These are phyloP conservation scores for Teleogryllus oceanicus DNA, from an alignment of 2,888 invertebrate species.

Conservation along the genomic window DNA sequence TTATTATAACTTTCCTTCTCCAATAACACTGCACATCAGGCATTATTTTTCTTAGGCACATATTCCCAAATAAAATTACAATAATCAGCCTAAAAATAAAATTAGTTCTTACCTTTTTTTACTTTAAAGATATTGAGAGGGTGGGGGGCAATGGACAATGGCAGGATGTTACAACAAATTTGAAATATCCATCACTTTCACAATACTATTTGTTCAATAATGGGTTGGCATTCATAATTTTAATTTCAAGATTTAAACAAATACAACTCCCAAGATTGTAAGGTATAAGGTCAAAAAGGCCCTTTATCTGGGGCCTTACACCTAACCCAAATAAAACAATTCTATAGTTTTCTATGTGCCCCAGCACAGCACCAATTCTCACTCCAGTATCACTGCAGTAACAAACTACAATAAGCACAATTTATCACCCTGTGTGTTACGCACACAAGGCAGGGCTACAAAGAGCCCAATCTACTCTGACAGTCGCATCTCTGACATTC, in stretches of 20 bases:
- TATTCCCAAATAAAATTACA: neutral
- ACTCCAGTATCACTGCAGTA: conserved; percentile 1
- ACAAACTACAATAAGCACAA: conserved; percentile 12
- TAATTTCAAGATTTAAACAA: neutral
- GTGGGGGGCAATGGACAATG: neutral
- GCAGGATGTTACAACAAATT: neutral
- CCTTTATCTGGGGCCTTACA: too few relatives aligned
- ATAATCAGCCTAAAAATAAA: conserved; percentile 8
- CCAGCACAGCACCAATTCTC: neutral
- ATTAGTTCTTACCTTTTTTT: neutral
- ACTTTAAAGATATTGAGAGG: neutral
- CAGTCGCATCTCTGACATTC: neutral
- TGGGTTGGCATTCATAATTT: neutral
- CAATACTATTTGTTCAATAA: neutral
- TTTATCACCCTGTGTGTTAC: neutral
- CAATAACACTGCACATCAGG: conserved; percentile 11
- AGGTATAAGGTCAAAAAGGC: neutral
- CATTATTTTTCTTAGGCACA: conserved; percentile 10
- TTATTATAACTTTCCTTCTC: conserved; percentile 18
- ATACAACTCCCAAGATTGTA: neutral
- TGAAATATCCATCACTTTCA: neutral
- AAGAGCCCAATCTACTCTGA: neutral
- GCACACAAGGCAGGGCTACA: neutral
- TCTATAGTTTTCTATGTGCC: conserved; percentile 1
- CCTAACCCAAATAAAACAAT: neutral